Evolutionary conservation across 1,140 invertebrate species (phyloP), one percentile per base, ranked within the genome.

Genomic region (Pogonomyrmex barbatus): DNA sequence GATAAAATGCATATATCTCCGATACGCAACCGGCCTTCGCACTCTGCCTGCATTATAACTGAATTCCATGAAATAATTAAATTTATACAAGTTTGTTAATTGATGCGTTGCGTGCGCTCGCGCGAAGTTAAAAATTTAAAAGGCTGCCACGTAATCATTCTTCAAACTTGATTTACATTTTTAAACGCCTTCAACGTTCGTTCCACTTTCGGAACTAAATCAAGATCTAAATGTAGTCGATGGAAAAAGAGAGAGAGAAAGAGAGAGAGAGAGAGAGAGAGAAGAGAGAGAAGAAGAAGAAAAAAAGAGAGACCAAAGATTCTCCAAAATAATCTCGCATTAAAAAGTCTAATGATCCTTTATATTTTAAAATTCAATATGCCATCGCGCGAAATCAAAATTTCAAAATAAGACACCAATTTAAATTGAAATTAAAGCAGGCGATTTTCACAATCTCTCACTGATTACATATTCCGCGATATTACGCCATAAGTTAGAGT

Each of bases 51-150:
- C 42, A 83, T 83, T 83, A 83, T 83, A 83, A 83, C 68, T 75
- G 56, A 83, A 83, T 83, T 83, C 68, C 68, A 75, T 83, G 45
- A 75, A 83, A 83, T 83, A 83, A 83, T 83, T 83, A 83, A 83
- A 83, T 83, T 83, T 83, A 83, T 83, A 75, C 79, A 83, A 83
- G 79, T 83, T 83, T 75, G 79, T 75, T 83, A 83, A 83, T 73
- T 83, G 79, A 75, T 83, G 79, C 54, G 67, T 73, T 82, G 73
- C 17, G 54, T 39, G 42, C 39, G 30, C 54, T 33, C 54, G 67
- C 12, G 17, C 54, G 0, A 50, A 75, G 68, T 83, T 75, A 83
- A 83, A 83, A 60, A 75, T 83, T 73, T 68, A 83, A 83, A 83
- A 83, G 42, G 42, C 17, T 2, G 8, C 54, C 68, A 6, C 42